phyloP scores from a whole-genome alignment of 2,888 invertebrate species.

The Lepidocyrtoides sp. region DNA sequence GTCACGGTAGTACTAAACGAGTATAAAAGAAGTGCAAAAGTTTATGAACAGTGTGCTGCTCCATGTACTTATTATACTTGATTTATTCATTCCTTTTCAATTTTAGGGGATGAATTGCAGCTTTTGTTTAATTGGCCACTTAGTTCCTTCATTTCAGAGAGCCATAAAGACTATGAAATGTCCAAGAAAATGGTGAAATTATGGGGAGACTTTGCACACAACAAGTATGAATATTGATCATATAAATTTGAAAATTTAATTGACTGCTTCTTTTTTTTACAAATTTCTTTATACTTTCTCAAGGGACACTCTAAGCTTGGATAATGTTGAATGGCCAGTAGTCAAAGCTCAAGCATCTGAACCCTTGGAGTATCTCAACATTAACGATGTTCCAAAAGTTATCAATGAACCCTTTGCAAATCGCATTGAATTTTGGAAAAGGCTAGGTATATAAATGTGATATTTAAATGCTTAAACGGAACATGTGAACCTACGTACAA shows the following conservation, averaged over 20 bases:
- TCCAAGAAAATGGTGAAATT: constrained; percentile 68
- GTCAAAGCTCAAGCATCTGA: constrained; percentile 28
- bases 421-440: constrained; percentile 77
- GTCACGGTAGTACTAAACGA: no score
- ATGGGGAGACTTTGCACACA: constrained; percentile 74
- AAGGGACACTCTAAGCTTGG: constrained; percentile 64
- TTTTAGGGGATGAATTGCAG: constrained; percentile 63
- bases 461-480: no score
- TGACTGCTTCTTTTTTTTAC: no score
- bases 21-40: no score
- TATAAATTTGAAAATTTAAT: neutral
- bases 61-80: neutral
- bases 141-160: constrained; percentile 35
- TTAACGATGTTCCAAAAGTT: constrained; percentile 66
- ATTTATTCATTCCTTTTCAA: neutral
- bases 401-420: constrained; percentile 78
- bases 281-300: no score
- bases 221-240: constrained; percentile 77
- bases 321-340: constrained; percentile 65
- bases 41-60: neutral
- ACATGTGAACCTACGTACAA: no score
- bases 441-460: constrained; percentile 16
- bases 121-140: constrained; percentile 68
- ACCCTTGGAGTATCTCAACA: constrained; percentile 66
- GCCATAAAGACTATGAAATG: constrained; percentile 74